A percentile compares a stretch with the other conserved stretches of the same genome.
Evolutionary conservation across 2,113 vertebrate species (phyloP).

Genomic region (Balaeniceps rex): DNA sequence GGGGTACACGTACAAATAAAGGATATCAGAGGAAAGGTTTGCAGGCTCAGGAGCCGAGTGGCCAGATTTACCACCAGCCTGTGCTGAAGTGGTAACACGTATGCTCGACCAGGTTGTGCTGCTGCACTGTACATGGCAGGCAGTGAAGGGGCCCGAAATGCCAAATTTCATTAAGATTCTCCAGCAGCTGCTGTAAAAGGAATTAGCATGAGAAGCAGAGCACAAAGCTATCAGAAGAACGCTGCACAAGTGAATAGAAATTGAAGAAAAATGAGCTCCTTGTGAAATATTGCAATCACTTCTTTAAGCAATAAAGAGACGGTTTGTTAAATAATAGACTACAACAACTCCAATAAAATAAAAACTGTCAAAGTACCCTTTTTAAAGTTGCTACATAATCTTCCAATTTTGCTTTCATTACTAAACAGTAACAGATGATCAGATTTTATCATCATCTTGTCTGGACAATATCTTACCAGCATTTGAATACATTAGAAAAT

Average conservation of each 20-base stretch:
- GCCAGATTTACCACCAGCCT: not conserved
- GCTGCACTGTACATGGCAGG: not conserved
- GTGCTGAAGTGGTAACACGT: not conserved
- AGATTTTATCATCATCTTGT: conserved; percentile 53
- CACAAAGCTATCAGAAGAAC: conserved; percentile 23
- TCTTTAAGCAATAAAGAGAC: conserved; percentile 57
- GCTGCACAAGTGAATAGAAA: conserved; percentile 12
- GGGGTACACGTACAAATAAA: not conserved
- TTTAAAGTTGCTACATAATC: conserved; percentile 46
- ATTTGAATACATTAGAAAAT: conserved; percentile 50
- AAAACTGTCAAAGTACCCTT: conserved; percentile 43
- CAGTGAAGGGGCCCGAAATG: not conserved
- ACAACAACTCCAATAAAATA: conserved; percentile 52
- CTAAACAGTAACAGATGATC: conserved; percentile 59
- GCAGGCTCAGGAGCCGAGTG: not conserved
- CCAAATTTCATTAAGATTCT: conserved; percentile 38
- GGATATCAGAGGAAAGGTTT: not conserved
- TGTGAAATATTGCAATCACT: conserved; percentile 50
- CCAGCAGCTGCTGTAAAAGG: conserved; percentile 1
- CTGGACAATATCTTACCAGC: conserved; percentile 54
- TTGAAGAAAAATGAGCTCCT: conserved; percentile 44
- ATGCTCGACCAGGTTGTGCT: not conserved
- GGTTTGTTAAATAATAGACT: conserved; percentile 61
- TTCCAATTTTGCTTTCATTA: conserved; percentile 62
- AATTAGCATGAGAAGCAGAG: conserved; percentile 51